Evolutionary conservation across 1,140 invertebrate genomes (phyloP), one percentile per base, ranked within the genome.

Genomic region (Scaptodrosophila lebanonensis): DNA sequence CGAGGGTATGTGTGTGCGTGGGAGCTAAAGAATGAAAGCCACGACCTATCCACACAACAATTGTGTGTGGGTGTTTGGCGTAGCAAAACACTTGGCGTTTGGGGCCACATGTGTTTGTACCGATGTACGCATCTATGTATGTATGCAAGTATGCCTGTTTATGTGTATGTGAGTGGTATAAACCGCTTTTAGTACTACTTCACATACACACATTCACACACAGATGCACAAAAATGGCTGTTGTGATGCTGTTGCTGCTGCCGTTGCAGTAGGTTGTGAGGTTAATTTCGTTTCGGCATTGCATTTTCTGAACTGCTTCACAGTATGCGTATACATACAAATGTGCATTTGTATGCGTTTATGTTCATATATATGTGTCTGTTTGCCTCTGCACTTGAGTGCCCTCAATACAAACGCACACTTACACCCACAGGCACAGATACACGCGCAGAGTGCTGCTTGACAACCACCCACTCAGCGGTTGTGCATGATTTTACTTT

Each of bases 21-120:
- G 47, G 54, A 11, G 29, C 53, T 50, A 38, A 44, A 63, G 54
- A 58, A 65, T 54, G 57, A 62, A 72, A 82, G 75, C 75, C 75
- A 75, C 75, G 75, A 82, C 76, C 75, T 82, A 82, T 75, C 75
- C 75, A 82, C 75, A 82, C 76, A 82, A 75, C 75, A 82, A 82
- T 82, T 61, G 70, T 66, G 75, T 82, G 65, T 79, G 75, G 65
- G 68, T 52, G 75, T 61, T 66, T 59, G 56, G 36, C 32, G 57
- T 52, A 38, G 45, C 51, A 64, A 51, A 73, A 50, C 67, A 77
- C 67, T 67, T 60, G 59, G 38, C 53, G 47, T 20, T 44, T 15
- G 20, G 30, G 8, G 32, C 17, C 12, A 25, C 15, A 13, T 45
- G 43, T 5, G 3, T 27, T 8, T 2, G 39, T 17, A 11, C n/a